A percentile compares a stretch with the other conserved stretches of the same genome.
phyloP scores from a whole-genome alignment of 1,140 invertebrate species.

The Asobara japonica region DNA sequence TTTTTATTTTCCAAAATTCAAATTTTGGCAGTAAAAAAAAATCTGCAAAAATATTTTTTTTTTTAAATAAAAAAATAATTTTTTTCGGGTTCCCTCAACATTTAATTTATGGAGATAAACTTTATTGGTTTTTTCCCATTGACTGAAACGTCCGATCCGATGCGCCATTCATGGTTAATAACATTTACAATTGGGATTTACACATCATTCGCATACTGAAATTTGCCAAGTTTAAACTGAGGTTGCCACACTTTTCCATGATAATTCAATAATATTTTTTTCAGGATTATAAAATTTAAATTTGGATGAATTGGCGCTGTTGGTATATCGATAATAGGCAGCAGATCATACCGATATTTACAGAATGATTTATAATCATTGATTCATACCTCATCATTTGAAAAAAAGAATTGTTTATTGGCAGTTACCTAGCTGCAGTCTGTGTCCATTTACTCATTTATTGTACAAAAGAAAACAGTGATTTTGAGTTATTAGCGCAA shows the following conservation, averaged over 20 bases:
- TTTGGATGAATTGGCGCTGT: background rate
- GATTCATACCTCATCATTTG: background rate
- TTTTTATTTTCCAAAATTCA: no score
- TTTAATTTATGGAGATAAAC: no score
- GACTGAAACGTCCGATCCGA: background rate
- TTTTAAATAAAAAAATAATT: no score
- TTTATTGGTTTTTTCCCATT: background rate
- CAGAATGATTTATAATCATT: background rate
- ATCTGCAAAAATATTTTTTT: no score
- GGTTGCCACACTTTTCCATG: background rate
- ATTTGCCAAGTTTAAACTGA: background rate
- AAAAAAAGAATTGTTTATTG: conserved; percentile 32
- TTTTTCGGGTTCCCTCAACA: no score
- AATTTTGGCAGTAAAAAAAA: no score
- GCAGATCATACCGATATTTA: conserved; percentile 16
- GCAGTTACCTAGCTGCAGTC: conserved; percentile 45
- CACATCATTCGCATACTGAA: background rate
- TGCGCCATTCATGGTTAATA: background rate
- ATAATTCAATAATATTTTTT: background rate
- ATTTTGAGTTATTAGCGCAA: conserved; percentile 58
- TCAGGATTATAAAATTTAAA: background rate
- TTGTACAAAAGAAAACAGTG: conserved; percentile 59
- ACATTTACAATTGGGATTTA: conserved; percentile 3
- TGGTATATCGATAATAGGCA: background rate
- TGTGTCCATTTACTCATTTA: conserved; percentile 38